phyloP scores from a whole-genome alignment of 2,888 invertebrate species.

The Bellardia pandia region DNA sequence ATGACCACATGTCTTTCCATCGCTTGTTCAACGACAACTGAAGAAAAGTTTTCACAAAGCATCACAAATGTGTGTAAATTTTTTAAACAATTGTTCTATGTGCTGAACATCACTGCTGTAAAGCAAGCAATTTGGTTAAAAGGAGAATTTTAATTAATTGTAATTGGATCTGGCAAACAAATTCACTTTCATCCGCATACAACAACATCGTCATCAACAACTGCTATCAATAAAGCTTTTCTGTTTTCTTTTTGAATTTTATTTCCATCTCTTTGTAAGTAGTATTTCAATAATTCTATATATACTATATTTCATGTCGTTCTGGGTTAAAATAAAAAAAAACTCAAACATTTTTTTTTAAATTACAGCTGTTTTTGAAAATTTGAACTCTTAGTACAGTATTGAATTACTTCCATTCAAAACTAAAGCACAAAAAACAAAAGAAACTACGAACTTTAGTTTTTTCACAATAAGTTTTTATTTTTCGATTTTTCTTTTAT shows the following conservation, averaged over 20 bases:
- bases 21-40: too few species aligned
- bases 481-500: constrained; percentile 11
- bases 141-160: constrained; percentile 60
- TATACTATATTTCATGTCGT: neutral
- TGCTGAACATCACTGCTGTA: neutral
- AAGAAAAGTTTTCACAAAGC: too few species aligned
- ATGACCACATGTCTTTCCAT: too few species aligned
- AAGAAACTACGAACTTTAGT: constrained; percentile 17
- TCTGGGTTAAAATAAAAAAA: neutral
- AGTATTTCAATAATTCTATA: neutral
- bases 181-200: constrained; percentile 59
- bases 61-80: too few species aligned
- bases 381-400: constrained; percentile 44
- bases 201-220: constrained; percentile 27
- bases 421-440: neutral
- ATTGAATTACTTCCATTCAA: constrained; percentile 62
- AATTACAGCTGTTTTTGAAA: constrained; percentile 21
- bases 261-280: neutral
- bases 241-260: neutral
- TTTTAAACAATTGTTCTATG: too few species aligned
- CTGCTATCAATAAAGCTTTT: neutral
- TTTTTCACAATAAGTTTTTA: constrained; percentile 32
- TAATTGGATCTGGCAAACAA: constrained; percentile 63
- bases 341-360: too few species aligned
- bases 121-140: constrained; percentile 59